Percentiles rank a stretch among this genome's conserved stretches.
Conservation (phyloP, 2,797 vertebrate species). For the Gymnodraco acuticeps region DNA sequence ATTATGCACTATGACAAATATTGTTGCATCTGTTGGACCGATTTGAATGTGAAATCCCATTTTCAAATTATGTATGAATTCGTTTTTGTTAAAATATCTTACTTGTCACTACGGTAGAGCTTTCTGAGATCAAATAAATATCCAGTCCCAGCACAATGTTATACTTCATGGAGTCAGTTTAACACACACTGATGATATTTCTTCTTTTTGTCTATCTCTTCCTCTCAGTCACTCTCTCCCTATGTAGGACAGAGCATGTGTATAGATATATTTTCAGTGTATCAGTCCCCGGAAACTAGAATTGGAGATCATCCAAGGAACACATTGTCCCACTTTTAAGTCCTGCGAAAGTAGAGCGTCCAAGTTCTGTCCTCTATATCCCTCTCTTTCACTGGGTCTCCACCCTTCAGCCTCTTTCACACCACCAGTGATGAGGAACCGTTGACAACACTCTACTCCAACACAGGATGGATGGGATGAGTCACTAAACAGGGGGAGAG, state of each 20-base stretch:
- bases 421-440: slow-evolving; percentile 38
- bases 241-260: slow-evolving; percentile 88
- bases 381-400: slow-evolving; percentile 76
- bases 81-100: slow-evolving; percentile 10
- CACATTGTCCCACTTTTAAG: slow-evolving; percentile 90
- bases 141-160: slow-evolving; percentile 15
- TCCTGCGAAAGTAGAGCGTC: slow-evolving; percentile 87
- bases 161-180: slow-evolving; percentile 22
- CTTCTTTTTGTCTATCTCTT: slow-evolving; percentile 57
- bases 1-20: slow-evolving; percentile 26
- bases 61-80: background rate
- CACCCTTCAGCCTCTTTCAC: slow-evolving; percentile 69
- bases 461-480: slow-evolving; percentile 50
- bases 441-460: slow-evolving; percentile 47
- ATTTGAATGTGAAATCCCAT: slow-evolving; percentile 5
- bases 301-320: slow-evolving; percentile 89
- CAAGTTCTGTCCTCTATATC: slow-evolving; percentile 84
- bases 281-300: slow-evolving; percentile 89
- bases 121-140: slow-evolving; percentile 20
- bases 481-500: slow-evolving; percentile 44
- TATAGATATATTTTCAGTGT: slow-evolving; percentile 90
- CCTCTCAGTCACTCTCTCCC: slow-evolving; percentile 51
- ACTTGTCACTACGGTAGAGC: background rate
- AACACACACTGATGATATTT: slow-evolving; percentile 35
- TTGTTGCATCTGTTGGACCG: background rate